Evolutionary conservation across 2,888 invertebrate species (phyloP).

Genomic region (Neocrepidodera transversa): DNA sequence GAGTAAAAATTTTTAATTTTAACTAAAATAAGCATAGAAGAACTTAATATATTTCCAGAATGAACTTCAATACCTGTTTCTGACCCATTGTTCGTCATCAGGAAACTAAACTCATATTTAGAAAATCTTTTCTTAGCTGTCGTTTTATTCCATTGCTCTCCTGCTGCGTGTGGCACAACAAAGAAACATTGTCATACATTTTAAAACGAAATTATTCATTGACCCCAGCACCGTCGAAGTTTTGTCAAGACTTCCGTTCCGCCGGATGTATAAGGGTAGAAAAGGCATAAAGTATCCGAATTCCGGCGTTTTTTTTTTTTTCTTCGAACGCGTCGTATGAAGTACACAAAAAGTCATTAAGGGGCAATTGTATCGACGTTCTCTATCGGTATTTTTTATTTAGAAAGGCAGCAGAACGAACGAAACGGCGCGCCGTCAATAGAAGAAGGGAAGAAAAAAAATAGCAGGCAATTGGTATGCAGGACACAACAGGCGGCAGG

Average conservation of each 20-base stretch:
- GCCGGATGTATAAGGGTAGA: conserved; percentile 20
- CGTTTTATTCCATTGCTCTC: conserved; percentile 5
- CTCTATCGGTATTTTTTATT: conserved; percentile 58
- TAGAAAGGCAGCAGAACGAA: conserved; percentile 46
- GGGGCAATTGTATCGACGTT: conserved; percentile 56
- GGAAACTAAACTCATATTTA: not conserved
- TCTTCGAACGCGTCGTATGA: conserved; percentile 24
- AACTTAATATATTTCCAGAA: too few species aligned
- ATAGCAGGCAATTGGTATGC: conserved; percentile 69
- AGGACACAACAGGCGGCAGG: conserved; percentile 65
- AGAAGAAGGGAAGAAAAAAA: conserved; percentile 60
- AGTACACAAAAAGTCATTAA: conserved; percentile 53
- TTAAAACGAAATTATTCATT: conserved; percentile 15
- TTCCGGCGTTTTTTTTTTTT: conserved; percentile 31
- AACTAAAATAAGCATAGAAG: too few species aligned
- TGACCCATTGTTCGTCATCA: not conserved
- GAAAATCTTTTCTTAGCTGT: not conserved
- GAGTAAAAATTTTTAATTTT: too few species aligned
- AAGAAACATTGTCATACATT: conserved; percentile 10
- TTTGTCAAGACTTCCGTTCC: conserved; percentile 17
- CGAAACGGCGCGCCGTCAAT: conserved; percentile 12
- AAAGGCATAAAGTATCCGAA: conserved; percentile 16
- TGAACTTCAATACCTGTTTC: not conserved
- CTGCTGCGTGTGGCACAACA: not conserved
- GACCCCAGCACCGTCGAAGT: conserved; percentile 12